Percentiles rank a stretch among this genome's conserved stretches.
These are phyloP conservation scores for Aptenodytes patagonicus DNA, from an alignment of 2,113 vertebrate species.

Conservation along the genomic window DNA sequence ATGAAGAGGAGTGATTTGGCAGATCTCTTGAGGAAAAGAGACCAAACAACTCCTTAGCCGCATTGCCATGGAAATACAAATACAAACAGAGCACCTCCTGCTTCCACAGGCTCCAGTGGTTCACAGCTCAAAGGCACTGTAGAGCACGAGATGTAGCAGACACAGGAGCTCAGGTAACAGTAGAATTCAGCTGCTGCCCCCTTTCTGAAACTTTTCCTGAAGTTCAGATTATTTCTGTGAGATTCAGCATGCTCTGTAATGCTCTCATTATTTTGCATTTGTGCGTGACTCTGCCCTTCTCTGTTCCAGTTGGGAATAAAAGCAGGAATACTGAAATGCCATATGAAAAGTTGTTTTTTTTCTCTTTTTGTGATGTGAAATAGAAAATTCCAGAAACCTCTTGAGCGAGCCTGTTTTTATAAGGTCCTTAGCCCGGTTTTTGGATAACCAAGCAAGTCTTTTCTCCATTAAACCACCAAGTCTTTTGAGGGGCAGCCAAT, in stretches of 20 bases:
- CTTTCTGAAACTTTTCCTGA: background rate
- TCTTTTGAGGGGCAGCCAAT: background rate
- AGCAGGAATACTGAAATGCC: background rate
- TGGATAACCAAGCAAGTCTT: background rate
- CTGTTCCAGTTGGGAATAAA: background rate
- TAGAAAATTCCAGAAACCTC: background rate
- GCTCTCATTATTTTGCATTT: background rate
- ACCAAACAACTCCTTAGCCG: background rate
- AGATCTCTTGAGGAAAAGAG: background rate
- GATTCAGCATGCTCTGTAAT: background rate
- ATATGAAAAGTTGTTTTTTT: background rate
- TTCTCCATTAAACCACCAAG: background rate
- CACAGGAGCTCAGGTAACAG: background rate
- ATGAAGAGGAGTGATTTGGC: background rate
- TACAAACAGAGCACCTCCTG: background rate
- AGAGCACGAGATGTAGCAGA: background rate
- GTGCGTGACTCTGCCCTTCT: background rate
- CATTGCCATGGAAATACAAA: constrained; percentile 20
- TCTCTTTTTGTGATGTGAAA: background rate
- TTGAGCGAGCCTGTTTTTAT: background rate
- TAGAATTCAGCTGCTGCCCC: background rate
- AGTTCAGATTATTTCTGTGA: background rate
- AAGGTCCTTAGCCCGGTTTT: background rate
- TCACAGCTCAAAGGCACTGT: background rate
- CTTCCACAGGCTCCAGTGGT: background rate